Evolutionary conservation across 2,113 vertebrate species (phyloP).

Genomic region (Nymphicus hollandicus): DNA sequence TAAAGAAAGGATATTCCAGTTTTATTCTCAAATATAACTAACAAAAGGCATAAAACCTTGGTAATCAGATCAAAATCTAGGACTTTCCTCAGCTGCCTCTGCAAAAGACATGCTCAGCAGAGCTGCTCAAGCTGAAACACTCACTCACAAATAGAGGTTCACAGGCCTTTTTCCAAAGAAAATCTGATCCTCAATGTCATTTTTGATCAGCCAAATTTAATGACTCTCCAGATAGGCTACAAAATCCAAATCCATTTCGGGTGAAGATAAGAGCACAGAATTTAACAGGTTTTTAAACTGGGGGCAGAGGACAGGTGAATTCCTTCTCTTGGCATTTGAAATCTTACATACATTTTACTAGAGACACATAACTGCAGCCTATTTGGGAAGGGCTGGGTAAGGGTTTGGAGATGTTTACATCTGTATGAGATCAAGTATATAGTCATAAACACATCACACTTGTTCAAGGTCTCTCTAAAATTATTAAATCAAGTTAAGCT

Average conservation of each 20-base stretch:
- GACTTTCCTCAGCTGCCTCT: not conserved
- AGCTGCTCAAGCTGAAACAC: not conserved
- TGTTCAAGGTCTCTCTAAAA: not conserved
- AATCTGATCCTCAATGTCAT: not conserved
- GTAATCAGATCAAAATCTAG: not conserved
- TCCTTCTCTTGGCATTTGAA: not conserved
- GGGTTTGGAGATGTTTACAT: not conserved
- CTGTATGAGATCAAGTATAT: rapidly evolving
- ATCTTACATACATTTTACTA: not conserved
- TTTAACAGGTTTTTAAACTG: not conserved
- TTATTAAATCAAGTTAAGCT: not conserved
- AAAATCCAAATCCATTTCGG: not conserved
- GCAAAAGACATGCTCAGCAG: not conserved
- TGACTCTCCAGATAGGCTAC: not conserved
- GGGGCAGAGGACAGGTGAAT: not conserved
- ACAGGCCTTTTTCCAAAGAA: not conserved
- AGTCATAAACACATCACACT: not conserved
- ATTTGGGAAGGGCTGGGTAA: not conserved
- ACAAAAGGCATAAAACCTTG: not conserved
- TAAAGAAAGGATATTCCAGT: not conserved
- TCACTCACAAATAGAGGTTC: rapidly evolving
- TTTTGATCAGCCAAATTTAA: not conserved
- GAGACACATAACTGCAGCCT: not conserved
- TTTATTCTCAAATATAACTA: not conserved
- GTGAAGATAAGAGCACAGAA: not conserved